Evolutionary conservation across 2,888 invertebrate species (phyloP), one percentile per base, ranked within the genome.

Genomic region (Stenchaetothrips biformis): DNA sequence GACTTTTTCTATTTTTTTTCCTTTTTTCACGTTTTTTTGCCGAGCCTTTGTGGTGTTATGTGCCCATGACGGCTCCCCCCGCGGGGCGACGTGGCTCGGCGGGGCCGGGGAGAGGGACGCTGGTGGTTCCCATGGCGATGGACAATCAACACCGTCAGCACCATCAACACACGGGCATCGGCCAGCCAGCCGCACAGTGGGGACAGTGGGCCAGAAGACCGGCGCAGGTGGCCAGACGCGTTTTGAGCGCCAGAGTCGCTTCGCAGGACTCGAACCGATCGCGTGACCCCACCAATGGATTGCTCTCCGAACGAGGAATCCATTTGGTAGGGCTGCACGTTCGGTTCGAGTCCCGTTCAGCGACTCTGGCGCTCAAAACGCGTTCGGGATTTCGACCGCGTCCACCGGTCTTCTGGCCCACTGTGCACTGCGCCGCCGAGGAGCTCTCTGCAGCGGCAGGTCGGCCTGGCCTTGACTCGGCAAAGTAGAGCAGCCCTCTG

Each of bases 401-500:
- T 37, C 37, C 37, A 37, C 37, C 37, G 37, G 37, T 37, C 37
- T 37, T 37, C 37, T 37, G 37, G 37, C 37, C 37, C 37, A 37
- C 37, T 37, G 37, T 37, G 37, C 37, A 4, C 37, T 37, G 37
- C 37, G 4, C 37, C 37, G 37, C 37, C 37, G 4, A 37, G 37
- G 37, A 37, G 37, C 37, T 37, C 37, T 37, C 37, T 37, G 37
- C 21, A 21, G 67, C 67, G 37, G 37, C 37, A 2, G 37, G 37
- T 21, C 25, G 67, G 25, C 67, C 7, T 25, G 67, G 67, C 67
- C 67, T 74, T 74, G 67, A 74, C 67, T 74, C 67, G 21, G 67
- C 8, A 74, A 74, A 74, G 67, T 74, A 74, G 67, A 74, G 25
- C 67, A 74, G 7, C 67, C 67, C 67, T 7, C 9, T n/a, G n/a